Conservation (phyloP, 2,888 invertebrate species). For the Pollenia amentaria region DNA sequence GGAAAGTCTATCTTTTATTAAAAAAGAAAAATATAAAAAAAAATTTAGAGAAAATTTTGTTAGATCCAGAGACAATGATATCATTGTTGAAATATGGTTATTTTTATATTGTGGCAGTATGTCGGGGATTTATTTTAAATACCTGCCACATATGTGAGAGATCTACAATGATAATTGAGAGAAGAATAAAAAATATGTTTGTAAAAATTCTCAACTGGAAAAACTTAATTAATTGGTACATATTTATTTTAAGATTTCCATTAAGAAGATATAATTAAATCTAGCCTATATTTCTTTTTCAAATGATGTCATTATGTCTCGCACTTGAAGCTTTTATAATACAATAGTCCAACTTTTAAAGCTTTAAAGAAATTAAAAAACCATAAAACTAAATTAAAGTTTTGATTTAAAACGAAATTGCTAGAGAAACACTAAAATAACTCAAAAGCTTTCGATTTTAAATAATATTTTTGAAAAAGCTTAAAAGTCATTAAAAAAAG, state of each 20-base stretch:
- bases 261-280: neutral
- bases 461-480: no score
- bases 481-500: no score
- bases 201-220: neutral
- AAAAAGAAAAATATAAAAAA: neutral
- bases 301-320: neutral
- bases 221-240: slow-evolving; percentile 32
- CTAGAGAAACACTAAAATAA: no score
- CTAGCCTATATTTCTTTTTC: neutral
- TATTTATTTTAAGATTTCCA: neutral
- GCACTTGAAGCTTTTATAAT: no score
- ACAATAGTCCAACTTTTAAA: no score
- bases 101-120: slow-evolving; percentile 41
- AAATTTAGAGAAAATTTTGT: slow-evolving; percentile 57
- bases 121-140: slow-evolving; percentile 9
- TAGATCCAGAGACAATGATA: slow-evolving; percentile 68
- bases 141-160: slow-evolving; percentile 19
- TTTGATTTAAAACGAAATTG: no score
- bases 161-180: slow-evolving; percentile 3
- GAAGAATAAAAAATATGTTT: neutral
- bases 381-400: no score
- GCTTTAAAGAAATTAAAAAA: no score
- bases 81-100: slow-evolving; percentile 64
- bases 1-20: slow-evolving; percentile 61
- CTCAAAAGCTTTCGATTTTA: no score